Evolutionary conservation across 2,888 invertebrate species (phyloP).

Genomic region (Exephanes ischioxanthus): DNA sequence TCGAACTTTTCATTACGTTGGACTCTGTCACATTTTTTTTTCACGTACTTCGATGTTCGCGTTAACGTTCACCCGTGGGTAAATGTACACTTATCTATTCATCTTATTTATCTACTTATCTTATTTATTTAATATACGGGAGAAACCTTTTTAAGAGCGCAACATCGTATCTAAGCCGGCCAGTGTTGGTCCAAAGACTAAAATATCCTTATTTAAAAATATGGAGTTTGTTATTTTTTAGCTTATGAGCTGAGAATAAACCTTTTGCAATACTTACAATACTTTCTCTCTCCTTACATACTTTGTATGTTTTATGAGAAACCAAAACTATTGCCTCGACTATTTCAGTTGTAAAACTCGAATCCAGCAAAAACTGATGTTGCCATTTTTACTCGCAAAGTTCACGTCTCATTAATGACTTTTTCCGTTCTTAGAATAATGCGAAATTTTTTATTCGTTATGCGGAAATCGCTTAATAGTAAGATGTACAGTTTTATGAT

Average conservation of each 20-base stretch:
- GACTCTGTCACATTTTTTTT: conserved; percentile 3
- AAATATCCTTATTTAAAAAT: not conserved
- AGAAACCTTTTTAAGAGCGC: too few relatives aligned
- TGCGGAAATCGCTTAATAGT: not conserved
- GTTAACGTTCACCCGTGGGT: not conserved
- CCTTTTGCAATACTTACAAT: not conserved
- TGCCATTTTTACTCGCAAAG: too few relatives aligned
- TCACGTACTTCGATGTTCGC: not conserved
- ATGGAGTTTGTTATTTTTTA: not conserved
- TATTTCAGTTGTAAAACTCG: too few relatives aligned
- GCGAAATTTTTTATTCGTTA: not conserved
- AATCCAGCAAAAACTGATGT: too few relatives aligned
- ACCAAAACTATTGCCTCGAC: too few relatives aligned
- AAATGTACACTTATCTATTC: not conserved
- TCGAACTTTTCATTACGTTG: not conserved
- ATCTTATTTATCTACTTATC: not conserved
- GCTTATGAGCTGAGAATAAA: not conserved
- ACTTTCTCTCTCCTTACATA: not conserved
- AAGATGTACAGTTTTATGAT: not conserved
- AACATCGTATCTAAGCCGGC: not conserved
- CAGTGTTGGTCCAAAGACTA: not conserved
- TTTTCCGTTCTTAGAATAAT: not conserved
- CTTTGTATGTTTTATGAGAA: too few relatives aligned
- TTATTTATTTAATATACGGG: not conserved
- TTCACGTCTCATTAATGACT: too few relatives aligned